Conservation (phyloP, 2,113 vertebrate species). For the Oncorhynchus nerka region DNA sequence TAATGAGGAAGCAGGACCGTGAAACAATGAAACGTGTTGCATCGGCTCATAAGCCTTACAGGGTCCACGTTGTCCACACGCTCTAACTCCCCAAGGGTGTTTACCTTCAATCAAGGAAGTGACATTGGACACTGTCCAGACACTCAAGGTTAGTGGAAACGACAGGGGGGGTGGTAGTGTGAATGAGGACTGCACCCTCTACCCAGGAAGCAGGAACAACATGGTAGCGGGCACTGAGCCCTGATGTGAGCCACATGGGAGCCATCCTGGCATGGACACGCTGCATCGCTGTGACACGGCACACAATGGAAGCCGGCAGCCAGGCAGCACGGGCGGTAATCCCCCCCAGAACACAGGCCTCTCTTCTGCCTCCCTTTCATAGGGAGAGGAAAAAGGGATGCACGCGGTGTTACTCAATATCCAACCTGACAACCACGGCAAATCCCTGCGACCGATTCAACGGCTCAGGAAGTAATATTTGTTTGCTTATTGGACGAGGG, state of each 20-base stretch:
- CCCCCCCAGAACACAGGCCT: constrained; percentile 45
- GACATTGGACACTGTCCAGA: constrained; percentile 43
- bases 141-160: constrained; percentile 3
- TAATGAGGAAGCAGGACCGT: neutral
- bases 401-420: constrained; percentile 55
- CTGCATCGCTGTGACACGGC: constrained; percentile 39
- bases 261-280: constrained; percentile 43
- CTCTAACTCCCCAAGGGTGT: neutral
- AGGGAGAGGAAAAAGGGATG: constrained; percentile 46
- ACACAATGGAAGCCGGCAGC: constrained; percentile 57
- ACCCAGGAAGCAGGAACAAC: constrained; percentile 27
- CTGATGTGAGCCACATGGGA: constrained; percentile 32
- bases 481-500: constrained; percentile 63
- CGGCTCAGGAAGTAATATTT: constrained; percentile 57
- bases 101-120: constrained; percentile 36
- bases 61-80: constrained; percentile 32
- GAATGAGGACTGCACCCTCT: neutral
- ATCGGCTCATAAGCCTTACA: constrained; percentile 23
- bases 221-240: constrained; percentile 24
- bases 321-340: constrained; percentile 55
- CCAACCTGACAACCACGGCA: constrained; percentile 68
- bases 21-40: constrained; percentile 31
- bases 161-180: neutral
- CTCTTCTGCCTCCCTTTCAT: constrained; percentile 50
- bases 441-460: constrained; percentile 55